Conservation (phyloP, 1,140 invertebrate genomes). For the Drosophila nannoptera region DNA sequence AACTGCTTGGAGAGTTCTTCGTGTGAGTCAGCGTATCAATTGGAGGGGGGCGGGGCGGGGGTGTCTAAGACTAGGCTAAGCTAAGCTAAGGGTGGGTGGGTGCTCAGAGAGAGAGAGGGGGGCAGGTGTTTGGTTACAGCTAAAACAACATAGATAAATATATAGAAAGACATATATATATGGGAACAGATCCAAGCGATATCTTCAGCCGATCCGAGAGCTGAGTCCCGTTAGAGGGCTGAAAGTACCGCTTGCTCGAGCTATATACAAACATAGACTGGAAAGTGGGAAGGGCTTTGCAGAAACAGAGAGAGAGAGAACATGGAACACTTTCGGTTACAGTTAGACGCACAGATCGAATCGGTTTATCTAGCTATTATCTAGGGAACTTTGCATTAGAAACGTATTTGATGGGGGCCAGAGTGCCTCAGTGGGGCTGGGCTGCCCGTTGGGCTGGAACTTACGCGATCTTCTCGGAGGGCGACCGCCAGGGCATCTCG, state of each 20-base stretch:
- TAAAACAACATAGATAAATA: slow-evolving; percentile 49
- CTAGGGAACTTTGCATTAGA: too few relatives aligned
- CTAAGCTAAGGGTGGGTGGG: too few relatives aligned
- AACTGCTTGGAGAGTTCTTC: slow-evolving; percentile 57
- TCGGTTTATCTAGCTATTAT: background rate
- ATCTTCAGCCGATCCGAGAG: slow-evolving; percentile 1
- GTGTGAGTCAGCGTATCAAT: slow-evolving; percentile 32
- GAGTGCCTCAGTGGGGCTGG: slow-evolving; percentile 45
- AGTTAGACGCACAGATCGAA: background rate
- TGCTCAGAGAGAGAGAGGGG: background rate
- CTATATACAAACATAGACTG: slow-evolving; percentile 35
- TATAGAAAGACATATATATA: slow-evolving; percentile 12
- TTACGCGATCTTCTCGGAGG: slow-evolving; percentile 94
- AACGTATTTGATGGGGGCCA: slow-evolving; percentile 1
- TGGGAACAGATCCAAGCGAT: background rate
- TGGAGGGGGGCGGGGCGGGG: background rate
- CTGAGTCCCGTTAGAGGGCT: background rate
- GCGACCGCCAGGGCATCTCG: slow-evolving; percentile 92
- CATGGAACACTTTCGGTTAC: slow-evolving; percentile 18
- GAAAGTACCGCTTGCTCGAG: slow-evolving; percentile 1
- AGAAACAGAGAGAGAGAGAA: slow-evolving; percentile 11
- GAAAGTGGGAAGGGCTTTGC: slow-evolving; percentile 4
- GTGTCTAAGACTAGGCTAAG: slow-evolving; percentile 15
- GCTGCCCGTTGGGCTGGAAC: slow-evolving; percentile 51
- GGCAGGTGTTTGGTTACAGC: slow-evolving; percentile 3